These are phyloP conservation scores for Papilio protenor DNA, from an alignment of 2,888 invertebrate species.

Conservation along the genomic window DNA sequence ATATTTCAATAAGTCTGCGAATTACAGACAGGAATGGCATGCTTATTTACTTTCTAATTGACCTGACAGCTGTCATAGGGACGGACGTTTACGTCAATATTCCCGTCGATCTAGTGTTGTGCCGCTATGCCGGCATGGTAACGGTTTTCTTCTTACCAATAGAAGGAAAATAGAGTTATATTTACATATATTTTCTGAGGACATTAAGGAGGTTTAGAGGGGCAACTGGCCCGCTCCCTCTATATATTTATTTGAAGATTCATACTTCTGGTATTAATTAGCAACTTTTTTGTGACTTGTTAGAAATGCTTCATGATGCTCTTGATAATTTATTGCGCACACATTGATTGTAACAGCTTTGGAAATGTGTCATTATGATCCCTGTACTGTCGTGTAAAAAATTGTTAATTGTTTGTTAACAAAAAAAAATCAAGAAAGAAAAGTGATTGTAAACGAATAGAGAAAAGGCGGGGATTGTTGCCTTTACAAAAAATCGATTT, in stretches of 20 bases:
- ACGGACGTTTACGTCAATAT: too few species aligned
- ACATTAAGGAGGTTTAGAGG: too few species aligned
- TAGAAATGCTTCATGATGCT: not conserved
- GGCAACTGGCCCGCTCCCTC: too few species aligned
- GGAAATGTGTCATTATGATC: not conserved
- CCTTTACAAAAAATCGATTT: not conserved
- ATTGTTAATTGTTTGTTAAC: not conserved
- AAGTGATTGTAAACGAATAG: not conserved
- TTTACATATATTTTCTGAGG: too few species aligned
- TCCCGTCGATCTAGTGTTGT: too few species aligned
- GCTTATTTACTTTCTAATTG: too few species aligned
- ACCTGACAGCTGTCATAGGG: too few species aligned
- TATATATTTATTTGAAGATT: not conserved
- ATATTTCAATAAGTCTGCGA: too few species aligned
- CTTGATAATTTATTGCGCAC: constrained; percentile 3
- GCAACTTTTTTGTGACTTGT: not conserved
- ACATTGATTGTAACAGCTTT: not conserved
- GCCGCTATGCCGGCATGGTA: too few species aligned
- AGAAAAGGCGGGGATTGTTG: not conserved
- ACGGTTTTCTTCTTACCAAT: too few species aligned
- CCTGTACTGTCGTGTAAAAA: constrained; percentile 9
- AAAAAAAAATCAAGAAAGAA: not conserved
- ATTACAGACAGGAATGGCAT: too few species aligned
- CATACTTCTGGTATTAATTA: not conserved
- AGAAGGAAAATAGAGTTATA: too few species aligned